phyloP scores from a whole-genome alignment of 1,140 invertebrate genomes.

The Nautilus pompilius region DNA sequence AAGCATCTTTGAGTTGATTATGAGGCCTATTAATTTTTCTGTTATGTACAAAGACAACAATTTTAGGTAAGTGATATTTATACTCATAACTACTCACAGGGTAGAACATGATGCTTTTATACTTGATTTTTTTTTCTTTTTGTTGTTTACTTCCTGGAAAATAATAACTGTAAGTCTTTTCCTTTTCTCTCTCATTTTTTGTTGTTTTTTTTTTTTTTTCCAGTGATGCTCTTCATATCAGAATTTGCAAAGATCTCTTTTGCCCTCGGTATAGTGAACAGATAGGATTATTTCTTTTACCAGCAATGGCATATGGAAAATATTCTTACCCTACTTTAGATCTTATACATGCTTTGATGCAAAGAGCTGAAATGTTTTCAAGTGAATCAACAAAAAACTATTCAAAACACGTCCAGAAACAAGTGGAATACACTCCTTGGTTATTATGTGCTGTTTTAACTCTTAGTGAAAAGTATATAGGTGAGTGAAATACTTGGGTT shows the following conservation, averaged over 20 bases:
- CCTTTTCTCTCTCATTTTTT: background rate
- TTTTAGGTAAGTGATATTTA: slow-evolving; percentile 33
- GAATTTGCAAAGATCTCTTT: slow-evolving; percentile 30
- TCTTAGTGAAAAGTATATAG: slow-evolving; percentile 39
- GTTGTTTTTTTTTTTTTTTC: slow-evolving; percentile 10
- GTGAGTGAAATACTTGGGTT: slow-evolving; percentile 17
- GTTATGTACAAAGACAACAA: slow-evolving; percentile 23
- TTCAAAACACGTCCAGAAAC: too few relatives aligned
- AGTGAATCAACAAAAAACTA: background rate
- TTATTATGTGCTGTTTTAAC: slow-evolving; percentile 44
- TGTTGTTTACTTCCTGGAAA: slow-evolving; percentile 3
- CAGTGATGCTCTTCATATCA: slow-evolving; percentile 26
- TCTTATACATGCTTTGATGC: slow-evolving; percentile 42
- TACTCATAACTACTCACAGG: background rate
- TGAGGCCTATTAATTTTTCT: slow-evolving; percentile 64
- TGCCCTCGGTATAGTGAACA: slow-evolving; percentile 48
- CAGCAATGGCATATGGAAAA: slow-evolving; percentile 49
- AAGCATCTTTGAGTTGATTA: slow-evolving; percentile 73
- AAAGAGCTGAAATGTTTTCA: slow-evolving; percentile 12
- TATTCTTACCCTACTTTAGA: slow-evolving; percentile 49
- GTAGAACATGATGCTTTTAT: background rate
- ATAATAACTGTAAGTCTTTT: background rate
- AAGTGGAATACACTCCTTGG: slow-evolving; percentile 47
- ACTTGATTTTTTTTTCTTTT: background rate
- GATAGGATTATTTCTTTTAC: slow-evolving; percentile 48